Conservation (phyloP, 2,797 vertebrate species). For the Toxotes lorentzi region DNA sequence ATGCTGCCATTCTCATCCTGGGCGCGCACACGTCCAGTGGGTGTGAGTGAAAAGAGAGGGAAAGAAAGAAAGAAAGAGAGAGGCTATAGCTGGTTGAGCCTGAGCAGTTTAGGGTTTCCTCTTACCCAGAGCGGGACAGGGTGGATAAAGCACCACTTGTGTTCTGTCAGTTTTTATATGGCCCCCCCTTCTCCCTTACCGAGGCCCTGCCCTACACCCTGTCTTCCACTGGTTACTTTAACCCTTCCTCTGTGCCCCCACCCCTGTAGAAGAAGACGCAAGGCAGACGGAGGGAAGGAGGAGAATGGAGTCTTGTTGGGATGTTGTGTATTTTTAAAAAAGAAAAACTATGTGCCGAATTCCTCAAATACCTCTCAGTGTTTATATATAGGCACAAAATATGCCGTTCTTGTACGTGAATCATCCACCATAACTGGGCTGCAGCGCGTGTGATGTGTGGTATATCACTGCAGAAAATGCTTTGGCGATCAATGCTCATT, state of each 20-base stretch:
- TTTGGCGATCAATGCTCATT: conserved; percentile 34
- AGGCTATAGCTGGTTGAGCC: conserved; percentile 58
- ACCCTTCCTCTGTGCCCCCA: conserved; percentile 71
- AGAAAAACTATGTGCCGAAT: conserved; percentile 24
- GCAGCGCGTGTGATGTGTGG: conserved; percentile 1
- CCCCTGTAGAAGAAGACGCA: conserved; percentile 47
- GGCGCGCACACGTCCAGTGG: conserved; percentile 52
- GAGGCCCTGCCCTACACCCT: conserved; percentile 77
- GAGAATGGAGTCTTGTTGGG: conserved; percentile 54
- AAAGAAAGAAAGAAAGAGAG: conserved; percentile 51
- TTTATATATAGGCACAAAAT: conserved; percentile 30
- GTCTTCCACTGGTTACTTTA: conserved; percentile 71
- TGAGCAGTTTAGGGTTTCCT: conserved; percentile 78
- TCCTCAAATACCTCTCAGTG: conserved; percentile 48
- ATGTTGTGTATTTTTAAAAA: conserved; percentile 36
- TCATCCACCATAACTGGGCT: background rate
- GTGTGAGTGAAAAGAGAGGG: conserved; percentile 54
- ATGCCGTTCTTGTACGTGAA: background rate
- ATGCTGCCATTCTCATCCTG: conserved; percentile 76
- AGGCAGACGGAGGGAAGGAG: conserved; percentile 50
- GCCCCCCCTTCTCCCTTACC: conserved; percentile 32
- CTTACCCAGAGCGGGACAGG: conserved; percentile 73
- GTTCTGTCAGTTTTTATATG: conserved; percentile 80
- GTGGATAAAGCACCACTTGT: conserved; percentile 83
- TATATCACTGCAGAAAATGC: background rate